Base-by-base conservation (phyloP, 2,113 vertebrate genomes). In the Erpornis zantholeuca region DNA sequence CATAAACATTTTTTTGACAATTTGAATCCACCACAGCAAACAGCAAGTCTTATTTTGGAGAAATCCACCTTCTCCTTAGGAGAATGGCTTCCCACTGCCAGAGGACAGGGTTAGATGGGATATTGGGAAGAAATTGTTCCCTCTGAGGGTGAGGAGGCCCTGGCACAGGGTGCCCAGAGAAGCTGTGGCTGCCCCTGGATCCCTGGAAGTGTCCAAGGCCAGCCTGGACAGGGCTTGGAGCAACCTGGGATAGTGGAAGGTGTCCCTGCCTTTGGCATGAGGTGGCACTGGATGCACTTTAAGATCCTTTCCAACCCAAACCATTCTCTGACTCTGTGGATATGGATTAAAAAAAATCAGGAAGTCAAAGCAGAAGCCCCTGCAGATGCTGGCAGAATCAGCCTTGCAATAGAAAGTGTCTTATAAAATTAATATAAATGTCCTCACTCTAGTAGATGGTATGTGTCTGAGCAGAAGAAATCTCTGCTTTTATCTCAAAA, bases 161-260 rank as follows among this genome's bases (percentile, higher is more conserved):
- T 76, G 61, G 47, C 40, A 68, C 78, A 61, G 61, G 28, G 6
- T 68, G 33, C 38, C 28, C 78, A 82, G 53, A 75, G 45, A 12
- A 60, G 61, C 69, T 82, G 53, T 25, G 69, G 45, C 78, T 75
- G 70, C 17, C 29, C 47, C 61, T 35, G 56, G 24, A 82, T n/a
- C 38, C 24, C 38, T 82, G 45, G 24, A 0, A 82, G 24, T 60
- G n/a, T 7, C 38, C 78, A 53, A 35, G 24, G 38, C 20, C 33
- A 60, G 61, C 16, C 0, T 82, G 61, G 61, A n/a, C 0, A 0
- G 24, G 13, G 20, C 5, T 75, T 53, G 53, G 54, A 82, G 53
- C 24, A 75, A 0, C 7, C 38, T 68, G 70, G 54, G 24, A 0
- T 1, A 7, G 24, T 29, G 38, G n/a, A 2, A 68, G 9, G 9